Evolutionary conservation across 2,113 vertebrate species (phyloP), one percentile per base, ranked within the genome.

Genomic region (Manacus vitellinus): DNA sequence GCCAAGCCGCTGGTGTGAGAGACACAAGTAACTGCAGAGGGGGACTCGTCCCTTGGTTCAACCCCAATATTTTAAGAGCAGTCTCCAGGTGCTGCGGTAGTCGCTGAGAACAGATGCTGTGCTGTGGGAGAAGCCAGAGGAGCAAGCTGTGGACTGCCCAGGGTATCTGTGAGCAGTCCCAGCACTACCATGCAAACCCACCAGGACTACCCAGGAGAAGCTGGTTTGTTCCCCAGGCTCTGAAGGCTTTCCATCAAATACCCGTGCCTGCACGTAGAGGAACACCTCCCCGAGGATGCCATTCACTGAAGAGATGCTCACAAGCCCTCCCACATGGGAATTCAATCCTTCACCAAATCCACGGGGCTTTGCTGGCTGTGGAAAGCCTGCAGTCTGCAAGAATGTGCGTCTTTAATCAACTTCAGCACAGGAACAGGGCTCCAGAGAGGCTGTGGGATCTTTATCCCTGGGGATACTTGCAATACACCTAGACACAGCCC

Each of bases 1-100:
- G 7, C 52, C 9, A 59, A 55, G 30, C 43, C 2, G 0, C 7
- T 27, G 43, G 10, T 4, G 5, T 1, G 4, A 25, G 52, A 35
- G 8, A 19, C 15, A 23, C 27, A 10, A 63, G 23, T 10, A 62
- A 74, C 20, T 25, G 55, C 4, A 23, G 58, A 16, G 41, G 20
- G 18, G 77, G 17, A 18, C 10, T 63, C 1, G 1, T 17, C 24
- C 35, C 27, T 43, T 19, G 30, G 31, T 47, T 55, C 41, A 30
- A 8, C 3, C 14, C 17, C 52, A 10, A 4, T 5, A 10, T 37
- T 37, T 49, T 7, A 55, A 51, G 12, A 58, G 16, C 41, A 24
- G 66, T 2, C 61, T 47, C 27, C 44, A 14, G 44, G 51, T 1
- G 2, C 22, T 9, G 8, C 44, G 41, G 55, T 37, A 28, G 47